These are phyloP conservation scores for Agapostemon virescens DNA, from an alignment of 2,888 invertebrate genomes.

Conservation along the genomic window DNA sequence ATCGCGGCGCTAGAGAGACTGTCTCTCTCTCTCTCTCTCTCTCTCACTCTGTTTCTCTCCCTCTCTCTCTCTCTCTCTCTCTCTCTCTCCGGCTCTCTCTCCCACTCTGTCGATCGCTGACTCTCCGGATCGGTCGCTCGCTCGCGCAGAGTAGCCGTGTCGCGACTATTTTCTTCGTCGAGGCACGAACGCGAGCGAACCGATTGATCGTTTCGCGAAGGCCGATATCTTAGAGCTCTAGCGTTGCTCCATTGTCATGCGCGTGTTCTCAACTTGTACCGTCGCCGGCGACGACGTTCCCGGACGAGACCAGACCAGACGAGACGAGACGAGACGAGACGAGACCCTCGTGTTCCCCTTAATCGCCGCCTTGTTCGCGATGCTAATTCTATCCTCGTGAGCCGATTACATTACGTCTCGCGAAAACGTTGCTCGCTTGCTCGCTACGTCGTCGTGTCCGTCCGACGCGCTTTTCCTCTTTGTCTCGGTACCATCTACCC, in stretches of 20 bases:
- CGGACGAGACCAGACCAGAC: slow-evolving; percentile 1
- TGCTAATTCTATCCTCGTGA: slow-evolving; percentile 21
- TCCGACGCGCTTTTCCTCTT: background rate
- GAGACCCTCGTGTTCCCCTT: slow-evolving; percentile 14
- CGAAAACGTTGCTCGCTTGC: background rate
- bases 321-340: slow-evolving; percentile 4
- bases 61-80: background rate
- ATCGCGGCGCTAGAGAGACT: slow-evolving; percentile 61
- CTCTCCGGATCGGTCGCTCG: background rate
- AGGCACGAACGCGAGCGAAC: slow-evolving; percentile 41
- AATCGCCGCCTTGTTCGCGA: slow-evolving; percentile 25
- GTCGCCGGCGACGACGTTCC: background rate
- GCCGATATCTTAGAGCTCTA: slow-evolving; percentile 46
- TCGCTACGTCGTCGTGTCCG: background rate
- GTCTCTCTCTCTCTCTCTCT: slow-evolving; percentile 19
- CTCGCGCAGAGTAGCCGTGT: background rate
- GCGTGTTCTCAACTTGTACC: slow-evolving; percentile 49
- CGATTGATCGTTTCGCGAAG: slow-evolving; percentile 62
- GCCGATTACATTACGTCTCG: slow-evolving; percentile 9
- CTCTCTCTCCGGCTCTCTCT: slow-evolving; percentile 7
- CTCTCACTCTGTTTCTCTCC: background rate
- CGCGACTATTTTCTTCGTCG: slow-evolving; percentile 54
- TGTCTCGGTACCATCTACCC: background rate
- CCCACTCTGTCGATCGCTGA: background rate
- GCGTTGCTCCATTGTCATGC: slow-evolving; percentile 52